These are phyloP conservation scores for Drosophila grimshawi DNA, from an alignment of 1,140 invertebrate genomes.

Conservation along the genomic window DNA sequence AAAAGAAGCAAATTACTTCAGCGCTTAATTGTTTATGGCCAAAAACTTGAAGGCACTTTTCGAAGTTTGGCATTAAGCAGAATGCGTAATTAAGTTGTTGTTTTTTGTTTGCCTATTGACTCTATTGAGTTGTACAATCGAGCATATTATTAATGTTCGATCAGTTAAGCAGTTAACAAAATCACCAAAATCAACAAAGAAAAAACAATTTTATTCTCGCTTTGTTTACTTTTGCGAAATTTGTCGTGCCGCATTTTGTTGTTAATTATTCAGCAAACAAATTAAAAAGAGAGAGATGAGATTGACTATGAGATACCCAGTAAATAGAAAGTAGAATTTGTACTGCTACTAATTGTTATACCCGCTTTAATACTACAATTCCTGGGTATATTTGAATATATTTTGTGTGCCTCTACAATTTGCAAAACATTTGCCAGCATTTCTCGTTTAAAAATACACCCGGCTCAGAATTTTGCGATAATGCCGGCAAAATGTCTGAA, in stretches of 20 bases:
- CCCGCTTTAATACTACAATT: too few relatives aligned
- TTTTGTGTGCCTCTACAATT: too few relatives aligned
- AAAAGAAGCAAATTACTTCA: slow-evolving; percentile 67
- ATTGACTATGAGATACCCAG: slow-evolving; percentile 13
- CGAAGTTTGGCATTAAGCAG: slow-evolving; percentile 52
- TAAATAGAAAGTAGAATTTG: neutral
- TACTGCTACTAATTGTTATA: too few relatives aligned
- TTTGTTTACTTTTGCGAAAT: slow-evolving; percentile 46
- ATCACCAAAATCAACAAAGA: neutral
- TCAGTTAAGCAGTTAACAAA: slow-evolving; percentile 37
- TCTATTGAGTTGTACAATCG: slow-evolving; percentile 46
- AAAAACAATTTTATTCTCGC: slow-evolving; percentile 39
- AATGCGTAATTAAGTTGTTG: slow-evolving; percentile 76
- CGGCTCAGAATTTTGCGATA: too few relatives aligned
- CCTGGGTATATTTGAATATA: too few relatives aligned
- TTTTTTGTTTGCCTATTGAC: slow-evolving; percentile 53
- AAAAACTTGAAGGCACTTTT: slow-evolving; percentile 67
- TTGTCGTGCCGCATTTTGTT: slow-evolving; percentile 45
- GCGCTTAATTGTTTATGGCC: slow-evolving; percentile 64
- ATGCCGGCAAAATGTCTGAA: slow-evolving; percentile 62
- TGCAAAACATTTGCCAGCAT: too few relatives aligned
- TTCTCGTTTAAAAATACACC: too few relatives aligned
- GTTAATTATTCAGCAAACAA: slow-evolving; percentile 61
- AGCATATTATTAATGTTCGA: slow-evolving; percentile 48
- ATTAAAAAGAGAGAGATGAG: slow-evolving; percentile 4